These are phyloP conservation scores for Oscheius sp. DNA, from an alignment of 2,888 invertebrate species.

Conservation along the genomic window DNA sequence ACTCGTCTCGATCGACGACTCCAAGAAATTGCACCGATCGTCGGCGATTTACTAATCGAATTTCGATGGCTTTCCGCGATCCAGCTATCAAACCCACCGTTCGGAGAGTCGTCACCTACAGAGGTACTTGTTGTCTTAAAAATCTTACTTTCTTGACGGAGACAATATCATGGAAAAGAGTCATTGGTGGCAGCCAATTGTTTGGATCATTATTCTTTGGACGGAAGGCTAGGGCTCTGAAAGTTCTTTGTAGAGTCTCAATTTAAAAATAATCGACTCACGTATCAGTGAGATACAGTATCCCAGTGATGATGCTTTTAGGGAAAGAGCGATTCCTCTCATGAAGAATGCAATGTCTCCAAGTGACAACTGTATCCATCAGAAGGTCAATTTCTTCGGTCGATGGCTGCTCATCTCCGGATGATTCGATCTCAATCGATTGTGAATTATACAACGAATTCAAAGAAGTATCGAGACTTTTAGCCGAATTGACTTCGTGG, in stretches of 20 bases:
- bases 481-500: too few species aligned
- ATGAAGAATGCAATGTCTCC: slow-evolving; percentile 60
- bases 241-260: neutral
- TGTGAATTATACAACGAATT: neutral
- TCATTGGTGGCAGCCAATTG: slow-evolving; percentile 43
- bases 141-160: slow-evolving; percentile 52
- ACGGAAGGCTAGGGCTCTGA: slow-evolving; percentile 58
- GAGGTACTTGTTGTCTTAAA: too few species aligned
- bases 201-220: slow-evolving; percentile 36
- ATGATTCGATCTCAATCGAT: neutral
- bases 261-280: slow-evolving; percentile 7
- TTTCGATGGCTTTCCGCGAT: slow-evolving; percentile 59
- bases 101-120: slow-evolving; percentile 48
- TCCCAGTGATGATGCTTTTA: slow-evolving; percentile 55
- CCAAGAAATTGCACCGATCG: slow-evolving; percentile 62
- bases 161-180: slow-evolving; percentile 56
- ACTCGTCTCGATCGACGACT: slow-evolving; percentile 50
- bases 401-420: neutral
- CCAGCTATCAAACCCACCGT: slow-evolving; percentile 54
- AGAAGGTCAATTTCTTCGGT: slow-evolving; percentile 30
- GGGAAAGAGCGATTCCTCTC: slow-evolving; percentile 60
- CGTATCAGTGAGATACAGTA: slow-evolving; percentile 56
- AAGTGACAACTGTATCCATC: slow-evolving; percentile 51
- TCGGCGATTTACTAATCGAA: slow-evolving; percentile 47
- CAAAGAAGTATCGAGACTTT: too few species aligned